A percentile compares a stretch with the other conserved stretches of the same genome.
Conservation (phyloP, 2,888 invertebrate species). For the Microctonus brassicae region DNA sequence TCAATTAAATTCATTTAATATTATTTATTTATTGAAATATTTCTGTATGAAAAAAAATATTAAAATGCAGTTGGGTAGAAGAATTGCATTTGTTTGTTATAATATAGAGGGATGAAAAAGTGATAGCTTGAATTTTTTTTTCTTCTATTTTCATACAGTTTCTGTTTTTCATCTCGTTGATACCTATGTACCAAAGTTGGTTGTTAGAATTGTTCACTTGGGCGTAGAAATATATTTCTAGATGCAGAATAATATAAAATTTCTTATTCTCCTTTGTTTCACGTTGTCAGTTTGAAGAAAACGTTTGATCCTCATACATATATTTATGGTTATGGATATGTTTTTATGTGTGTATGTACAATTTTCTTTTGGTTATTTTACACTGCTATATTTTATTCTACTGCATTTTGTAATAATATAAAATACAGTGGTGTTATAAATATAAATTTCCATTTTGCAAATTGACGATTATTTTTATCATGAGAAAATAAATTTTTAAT, state of each 20-base stretch:
- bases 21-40: no score
- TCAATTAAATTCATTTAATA: neutral
- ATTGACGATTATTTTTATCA: no score
- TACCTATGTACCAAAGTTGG: neutral
- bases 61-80: conserved; percentile 7
- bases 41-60: conserved; percentile 28
- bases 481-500: no score
- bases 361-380: neutral
- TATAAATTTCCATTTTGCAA: no score
- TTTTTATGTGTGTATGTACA: neutral
- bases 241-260: neutral
- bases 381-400: neutral
- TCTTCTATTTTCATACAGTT: neutral
- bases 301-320: neutral
- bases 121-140: neutral
- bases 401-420: no score
- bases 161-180: neutral
- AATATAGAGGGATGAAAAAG: conserved; percentile 17
- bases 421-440: no score
- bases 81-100: conserved; percentile 33
- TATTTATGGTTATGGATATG: no score
- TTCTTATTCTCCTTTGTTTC: neutral
- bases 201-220: neutral
- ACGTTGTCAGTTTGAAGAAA: neutral
- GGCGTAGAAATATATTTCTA: neutral